Percentiles rank a stretch among this genome's conserved stretches.
These are phyloP conservation scores for Punctoribates punctum DNA, from an alignment of 2,888 invertebrate species.

Conservation along the genomic window DNA sequence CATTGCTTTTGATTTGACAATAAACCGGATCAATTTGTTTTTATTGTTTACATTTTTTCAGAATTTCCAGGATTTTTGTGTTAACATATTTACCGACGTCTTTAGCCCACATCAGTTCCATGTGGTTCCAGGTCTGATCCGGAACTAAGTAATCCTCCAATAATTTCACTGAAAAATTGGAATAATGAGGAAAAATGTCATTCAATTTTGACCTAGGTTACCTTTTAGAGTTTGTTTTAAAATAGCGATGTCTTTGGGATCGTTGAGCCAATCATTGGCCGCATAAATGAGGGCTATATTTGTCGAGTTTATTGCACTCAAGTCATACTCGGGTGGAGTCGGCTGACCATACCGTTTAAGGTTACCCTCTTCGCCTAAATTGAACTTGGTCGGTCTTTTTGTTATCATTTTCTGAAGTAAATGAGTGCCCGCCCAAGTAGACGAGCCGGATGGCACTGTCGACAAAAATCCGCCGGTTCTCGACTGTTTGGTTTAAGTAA, in stretches of 20 bases:
- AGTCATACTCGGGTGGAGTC: conserved; percentile 52
- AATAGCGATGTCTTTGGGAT: conserved; percentile 50
- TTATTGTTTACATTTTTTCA: neutral
- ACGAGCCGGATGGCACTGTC: conserved; percentile 6
- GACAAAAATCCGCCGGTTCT: neutral
- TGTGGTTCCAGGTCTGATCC: conserved; percentile 34
- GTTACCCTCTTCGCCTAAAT: conserved; percentile 32
- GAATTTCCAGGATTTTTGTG: conserved; percentile 2
- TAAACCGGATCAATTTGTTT: neutral
- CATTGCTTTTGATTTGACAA: too few species aligned
- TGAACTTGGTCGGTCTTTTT: neutral
- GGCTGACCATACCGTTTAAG: conserved; percentile 5
- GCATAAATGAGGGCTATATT: conserved; percentile 52
- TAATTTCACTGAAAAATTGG: conserved; percentile 7
- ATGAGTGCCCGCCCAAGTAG: conserved; percentile 8
- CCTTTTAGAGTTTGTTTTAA: neutral
- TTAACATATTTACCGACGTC: conserved; percentile 22
- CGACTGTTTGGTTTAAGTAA: neutral
- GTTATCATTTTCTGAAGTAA: conserved; percentile 18
- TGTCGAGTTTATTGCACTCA: conserved; percentile 49
- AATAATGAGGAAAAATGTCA: neutral
- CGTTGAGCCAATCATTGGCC: conserved; percentile 54
- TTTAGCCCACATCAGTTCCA: conserved; percentile 40
- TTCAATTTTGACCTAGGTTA: neutral
- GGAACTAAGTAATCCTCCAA: conserved; percentile 35